A percentile compares a stretch with the other conserved stretches of the same genome.
These are phyloP conservation scores for Antennarius maculatus DNA, from an alignment of 2,797 vertebrate species.

Conservation along the genomic window DNA sequence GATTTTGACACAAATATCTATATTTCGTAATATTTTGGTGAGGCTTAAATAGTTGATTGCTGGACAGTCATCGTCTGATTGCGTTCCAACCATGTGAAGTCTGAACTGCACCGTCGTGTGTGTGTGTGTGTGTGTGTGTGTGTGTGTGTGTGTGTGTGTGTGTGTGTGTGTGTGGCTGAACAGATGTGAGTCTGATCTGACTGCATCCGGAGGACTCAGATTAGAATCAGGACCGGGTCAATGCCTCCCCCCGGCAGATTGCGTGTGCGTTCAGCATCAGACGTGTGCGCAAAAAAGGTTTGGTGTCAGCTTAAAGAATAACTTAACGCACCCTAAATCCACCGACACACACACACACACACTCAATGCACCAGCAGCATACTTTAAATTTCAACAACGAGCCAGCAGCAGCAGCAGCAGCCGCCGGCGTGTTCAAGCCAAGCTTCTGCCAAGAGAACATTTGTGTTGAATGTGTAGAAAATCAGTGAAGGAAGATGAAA, in stretches of 20 bases:
- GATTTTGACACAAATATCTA: too few species aligned
- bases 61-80: too few species aligned
- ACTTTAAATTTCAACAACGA: background rate
- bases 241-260: background rate
- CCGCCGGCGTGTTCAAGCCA: too few species aligned
- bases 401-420: background rate
- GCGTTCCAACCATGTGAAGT: background rate
- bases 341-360: background rate
- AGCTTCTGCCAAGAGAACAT: background rate
- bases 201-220: background rate
- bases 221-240: slow-evolving; percentile 7
- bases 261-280: background rate
- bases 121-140: too few species aligned
- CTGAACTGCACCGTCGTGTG: too few species aligned
- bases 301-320: background rate
- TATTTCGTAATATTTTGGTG: too few species aligned
- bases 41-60: too few species aligned
- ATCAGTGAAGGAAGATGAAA: background rate
- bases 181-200: background rate
- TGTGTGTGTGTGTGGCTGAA: too few species aligned
- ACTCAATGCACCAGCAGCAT: background rate
- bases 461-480: background rate
- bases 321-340: background rate
- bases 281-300: slow-evolving; percentile 7
- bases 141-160: too few species aligned